Evolutionary conservation across 2,888 invertebrate genomes (phyloP).

Genomic region (Aromia moschata): DNA sequence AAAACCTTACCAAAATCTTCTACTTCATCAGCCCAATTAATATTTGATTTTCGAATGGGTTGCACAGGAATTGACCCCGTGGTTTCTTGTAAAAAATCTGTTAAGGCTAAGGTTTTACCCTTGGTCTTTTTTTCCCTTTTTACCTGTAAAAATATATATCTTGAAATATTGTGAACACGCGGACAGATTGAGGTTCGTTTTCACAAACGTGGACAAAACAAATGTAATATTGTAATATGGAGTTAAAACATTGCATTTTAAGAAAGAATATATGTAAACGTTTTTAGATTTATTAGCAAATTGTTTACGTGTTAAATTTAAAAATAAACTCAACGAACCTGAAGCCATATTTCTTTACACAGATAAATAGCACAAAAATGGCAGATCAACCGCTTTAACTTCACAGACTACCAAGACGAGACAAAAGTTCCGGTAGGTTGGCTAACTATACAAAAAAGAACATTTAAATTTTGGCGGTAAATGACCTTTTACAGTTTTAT

Average conservation of each 20-base stretch:
- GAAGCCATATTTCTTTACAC: constrained; percentile 50
- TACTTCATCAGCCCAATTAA: constrained; percentile 82
- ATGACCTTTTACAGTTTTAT: too few relatives aligned
- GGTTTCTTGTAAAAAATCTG: constrained; percentile 80
- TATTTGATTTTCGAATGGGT: constrained; percentile 67
- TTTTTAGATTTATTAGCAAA: not conserved
- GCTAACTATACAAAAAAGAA: constrained; percentile 10
- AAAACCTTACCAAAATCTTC: constrained; percentile 76
- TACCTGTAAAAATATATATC: constrained; percentile 56
- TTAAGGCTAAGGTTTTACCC: constrained; percentile 83
- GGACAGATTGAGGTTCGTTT: constrained; percentile 34
- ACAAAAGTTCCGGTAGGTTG: constrained; percentile 14
- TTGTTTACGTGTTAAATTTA: constrained; percentile 11
- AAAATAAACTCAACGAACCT: constrained; percentile 46
- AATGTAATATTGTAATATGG: constrained; percentile 1
- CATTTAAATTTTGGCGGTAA: too few relatives aligned
- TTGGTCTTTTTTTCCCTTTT: constrained; percentile 86
- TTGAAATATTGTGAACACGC: constrained; percentile 32
- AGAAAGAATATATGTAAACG: not conserved
- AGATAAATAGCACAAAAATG: constrained; percentile 36
- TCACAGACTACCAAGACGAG: not conserved
- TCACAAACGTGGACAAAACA: constrained; percentile 4
- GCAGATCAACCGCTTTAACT: not conserved
- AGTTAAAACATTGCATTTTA: constrained; percentile 3
- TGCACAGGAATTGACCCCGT: constrained; percentile 67